Percentiles rank a stretch among this genome's conserved stretches.
phyloP scores from a whole-genome alignment of 2,113 vertebrate species.

The Protomyctophum bolini region DNA sequence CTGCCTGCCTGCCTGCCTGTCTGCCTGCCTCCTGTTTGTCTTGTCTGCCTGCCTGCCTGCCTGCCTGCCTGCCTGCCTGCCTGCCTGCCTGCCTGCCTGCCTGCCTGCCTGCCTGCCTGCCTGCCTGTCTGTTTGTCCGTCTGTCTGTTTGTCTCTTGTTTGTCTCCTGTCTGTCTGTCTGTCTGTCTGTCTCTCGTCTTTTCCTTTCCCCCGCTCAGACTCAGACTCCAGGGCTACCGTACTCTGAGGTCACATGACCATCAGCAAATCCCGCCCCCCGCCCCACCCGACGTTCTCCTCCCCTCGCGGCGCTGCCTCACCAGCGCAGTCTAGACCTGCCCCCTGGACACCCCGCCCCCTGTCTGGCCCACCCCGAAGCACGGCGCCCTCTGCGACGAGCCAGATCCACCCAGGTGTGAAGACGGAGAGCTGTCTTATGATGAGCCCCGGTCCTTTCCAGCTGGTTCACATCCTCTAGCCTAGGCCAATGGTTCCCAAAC shows the following conservation, averaged over 20 bases:
- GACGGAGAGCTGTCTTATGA: neutral
- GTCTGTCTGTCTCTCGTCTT: slow-evolving; percentile 19
- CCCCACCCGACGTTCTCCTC: slow-evolving; percentile 85
- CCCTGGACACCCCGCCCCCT: slow-evolving; percentile 50
- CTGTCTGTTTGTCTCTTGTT: slow-evolving; percentile 8
- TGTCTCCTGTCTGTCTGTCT: neutral
- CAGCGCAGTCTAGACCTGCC: slow-evolving; percentile 84
- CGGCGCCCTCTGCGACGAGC: slow-evolving; percentile 71
- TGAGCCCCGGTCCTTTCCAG: too few species aligned
- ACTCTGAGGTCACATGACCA: slow-evolving; percentile 91
- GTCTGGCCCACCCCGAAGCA: slow-evolving; percentile 64
- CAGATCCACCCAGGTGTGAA: slow-evolving; percentile 81
- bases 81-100: neutral
- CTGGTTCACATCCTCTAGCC: too few species aligned
- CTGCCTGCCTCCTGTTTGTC: slow-evolving; percentile 4
- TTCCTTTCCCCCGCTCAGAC: slow-evolving; percentile 12
- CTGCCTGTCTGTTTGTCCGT: slow-evolving; percentile 14
- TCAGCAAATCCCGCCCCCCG: slow-evolving; percentile 82
- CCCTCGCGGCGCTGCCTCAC: slow-evolving; percentile 84
- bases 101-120: neutral
- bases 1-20: neutral
- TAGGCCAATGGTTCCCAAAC: too few species aligned
- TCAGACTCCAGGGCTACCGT: slow-evolving; percentile 84
- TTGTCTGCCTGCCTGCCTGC: too few species aligned
- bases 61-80: too few species aligned